Base-by-base conservation (phyloP, 1,140 invertebrate genomes). In the Microplitis demolitor region DNA sequence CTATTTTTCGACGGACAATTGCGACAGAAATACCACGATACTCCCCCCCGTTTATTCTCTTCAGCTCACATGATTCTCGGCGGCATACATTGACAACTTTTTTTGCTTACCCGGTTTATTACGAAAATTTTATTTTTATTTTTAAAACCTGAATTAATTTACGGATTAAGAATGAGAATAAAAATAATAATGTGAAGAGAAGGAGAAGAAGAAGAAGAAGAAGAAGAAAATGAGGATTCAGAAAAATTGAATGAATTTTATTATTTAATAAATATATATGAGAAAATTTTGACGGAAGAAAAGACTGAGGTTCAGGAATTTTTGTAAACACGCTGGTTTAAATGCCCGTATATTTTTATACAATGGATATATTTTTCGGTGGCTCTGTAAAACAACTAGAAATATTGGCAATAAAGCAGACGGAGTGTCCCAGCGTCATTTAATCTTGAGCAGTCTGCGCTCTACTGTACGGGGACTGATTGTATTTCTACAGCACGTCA, bases 1-100 rank as follows among this genome's bases (percentile, higher is more conserved):
- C 83, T 86, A 85, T 85, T 85, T 85, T 85, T 84, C 80, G 82
- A 79, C 83, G 79, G 81, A 86, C 83, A 86, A 86, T 85, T 83
- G 82, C 76, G 84, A 82, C 83, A 85, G 78, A 83, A 86, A 85
- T 85, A 86, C 76, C 79, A 62, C 72, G 76, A 80, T 82, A 77
- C 77, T 74, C 79, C 78, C 78, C 78, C 77, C 77, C 82, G 78
- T 78, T 78, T 84, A 83, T 84, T 84, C 77, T 82, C 77, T 83
- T 83, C 78, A 73, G 79, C 80, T 84, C 81, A 79, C 78, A 83
- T 83, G 81, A 84, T 83, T 80, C 33, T 11, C 14, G 14, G 33
- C 62, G 24, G 8, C 31, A 61, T 45, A 45, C 39, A 45, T 45
- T 45, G 11, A 45, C 39, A 9, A 45, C 11, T 45, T 45, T 45